Evolutionary conservation across 1,140 invertebrate genomes (phyloP).

Genomic region (Bradynema listronoti): DNA sequence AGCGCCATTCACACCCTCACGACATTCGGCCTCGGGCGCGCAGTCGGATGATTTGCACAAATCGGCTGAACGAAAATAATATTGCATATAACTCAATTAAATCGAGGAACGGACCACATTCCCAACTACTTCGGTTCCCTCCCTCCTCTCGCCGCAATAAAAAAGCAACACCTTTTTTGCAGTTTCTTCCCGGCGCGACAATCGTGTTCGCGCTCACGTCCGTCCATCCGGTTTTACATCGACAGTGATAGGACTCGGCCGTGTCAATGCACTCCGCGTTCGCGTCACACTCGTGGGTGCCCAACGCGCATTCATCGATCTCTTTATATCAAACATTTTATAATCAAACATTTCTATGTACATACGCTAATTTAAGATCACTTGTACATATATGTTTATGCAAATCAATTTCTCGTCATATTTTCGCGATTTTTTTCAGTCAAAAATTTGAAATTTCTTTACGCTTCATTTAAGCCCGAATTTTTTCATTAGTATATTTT

Average conservation of each 20-base stretch:
- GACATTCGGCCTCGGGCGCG: constrained; percentile 56
- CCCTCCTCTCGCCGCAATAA: background rate
- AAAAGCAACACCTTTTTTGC: constrained; percentile 37
- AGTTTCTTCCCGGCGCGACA: constrained; percentile 43
- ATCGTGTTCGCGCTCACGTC: constrained; percentile 50
- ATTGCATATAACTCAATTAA: background rate
- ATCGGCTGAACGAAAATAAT: constrained; percentile 26
- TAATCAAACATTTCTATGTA: no score
- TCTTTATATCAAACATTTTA: no score
- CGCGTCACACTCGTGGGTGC: constrained; percentile 55
- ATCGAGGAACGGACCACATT: background rate
- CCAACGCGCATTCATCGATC: constrained; percentile 52
- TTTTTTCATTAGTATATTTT: no score
- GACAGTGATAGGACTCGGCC: constrained; percentile 56
- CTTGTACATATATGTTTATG: no score
- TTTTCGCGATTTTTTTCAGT: no score
- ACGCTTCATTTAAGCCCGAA: no score
- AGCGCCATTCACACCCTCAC: constrained; percentile 43
- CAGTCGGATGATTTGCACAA: constrained; percentile 48
- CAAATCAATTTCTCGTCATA: no score
- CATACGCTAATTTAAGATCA: no score
- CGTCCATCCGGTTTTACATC: constrained; percentile 55
- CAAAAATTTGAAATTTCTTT: no score
- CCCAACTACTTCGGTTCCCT: background rate
- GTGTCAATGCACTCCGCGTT: constrained; percentile 59